phyloP scores from a whole-genome alignment of 1,140 invertebrate genomes.

The Hycleus phaleratus region DNA sequence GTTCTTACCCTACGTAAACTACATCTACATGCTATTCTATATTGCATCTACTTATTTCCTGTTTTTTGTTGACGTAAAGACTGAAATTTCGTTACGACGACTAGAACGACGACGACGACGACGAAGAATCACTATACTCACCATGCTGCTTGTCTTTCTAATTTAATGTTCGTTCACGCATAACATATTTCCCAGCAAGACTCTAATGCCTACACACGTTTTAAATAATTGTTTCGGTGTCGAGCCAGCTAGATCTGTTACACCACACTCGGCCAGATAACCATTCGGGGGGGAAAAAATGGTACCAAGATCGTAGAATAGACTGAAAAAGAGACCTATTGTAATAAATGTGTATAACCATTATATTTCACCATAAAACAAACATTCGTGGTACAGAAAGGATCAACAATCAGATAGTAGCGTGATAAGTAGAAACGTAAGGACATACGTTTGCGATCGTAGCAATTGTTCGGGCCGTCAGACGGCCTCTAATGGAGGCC shows the following conservation, averaged over 20 bases:
- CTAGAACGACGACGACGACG: too few species aligned
- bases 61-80: conserved; percentile 10
- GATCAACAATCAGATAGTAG: conserved; percentile 28
- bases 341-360: too few species aligned
- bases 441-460: conserved; percentile 32
- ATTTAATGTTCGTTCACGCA: conserved; percentile 33
- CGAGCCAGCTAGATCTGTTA: neutral
- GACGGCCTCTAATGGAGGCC: conserved; percentile 32
- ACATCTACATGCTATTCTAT: too few species aligned
- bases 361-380: too few species aligned
- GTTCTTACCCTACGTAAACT: conserved; percentile 7
- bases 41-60: neutral
- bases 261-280: too few species aligned
- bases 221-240: conserved; percentile 31
- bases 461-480: conserved; percentile 35
- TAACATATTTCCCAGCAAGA: conserved; percentile 33
- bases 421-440: conserved; percentile 35
- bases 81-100: conserved; percentile 12
- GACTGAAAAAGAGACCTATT: too few species aligned
- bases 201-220: conserved; percentile 31
- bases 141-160: conserved; percentile 33
- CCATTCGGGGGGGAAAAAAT: too few species aligned
- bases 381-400: neutral
- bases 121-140: conserved; percentile 15
- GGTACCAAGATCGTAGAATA: too few species aligned